A percentile compares a stretch with the other conserved stretches of the same genome.
phyloP scores from a whole-genome alignment of 2,113 vertebrate species.

The Pelobates fuscus region DNA sequence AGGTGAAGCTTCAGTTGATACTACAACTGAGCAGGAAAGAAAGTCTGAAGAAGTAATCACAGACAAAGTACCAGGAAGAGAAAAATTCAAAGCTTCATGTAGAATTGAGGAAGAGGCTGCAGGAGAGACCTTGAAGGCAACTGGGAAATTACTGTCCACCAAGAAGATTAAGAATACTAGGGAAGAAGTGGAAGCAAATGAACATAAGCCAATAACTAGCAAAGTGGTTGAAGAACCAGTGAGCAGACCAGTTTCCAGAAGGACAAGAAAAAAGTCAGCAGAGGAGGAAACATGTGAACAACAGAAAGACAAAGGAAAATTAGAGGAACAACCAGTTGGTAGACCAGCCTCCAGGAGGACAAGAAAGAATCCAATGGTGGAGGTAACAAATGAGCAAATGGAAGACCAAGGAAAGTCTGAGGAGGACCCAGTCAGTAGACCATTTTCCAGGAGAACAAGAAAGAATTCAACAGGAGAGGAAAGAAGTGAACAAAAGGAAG shows the following conservation, averaged over 20 bases:
- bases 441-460: not conserved
- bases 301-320: not conserved
- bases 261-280: not conserved
- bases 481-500: not conserved
- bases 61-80: not conserved
- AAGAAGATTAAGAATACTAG: not conserved
- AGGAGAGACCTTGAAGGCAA: not conserved
- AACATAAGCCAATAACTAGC: not conserved
- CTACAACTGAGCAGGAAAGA: not conserved
- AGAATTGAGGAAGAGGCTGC: conserved; percentile 1
- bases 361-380: not conserved
- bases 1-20: not conserved
- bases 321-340: not conserved
- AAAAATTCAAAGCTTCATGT: not conserved
- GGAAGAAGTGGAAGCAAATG: not conserved
- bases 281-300: not conserved
- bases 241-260: not conserved
- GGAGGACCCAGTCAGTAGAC: not conserved
- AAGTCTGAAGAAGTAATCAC: not conserved
- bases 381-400: not conserved
- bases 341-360: not conserved
- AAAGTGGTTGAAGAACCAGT: not conserved
- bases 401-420: not conserved
- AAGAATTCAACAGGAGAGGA: not conserved
- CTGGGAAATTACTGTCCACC: not conserved